phyloP scores from a whole-genome alignment of 2,888 invertebrate species.

The Ectemnius cavifrons region DNA sequence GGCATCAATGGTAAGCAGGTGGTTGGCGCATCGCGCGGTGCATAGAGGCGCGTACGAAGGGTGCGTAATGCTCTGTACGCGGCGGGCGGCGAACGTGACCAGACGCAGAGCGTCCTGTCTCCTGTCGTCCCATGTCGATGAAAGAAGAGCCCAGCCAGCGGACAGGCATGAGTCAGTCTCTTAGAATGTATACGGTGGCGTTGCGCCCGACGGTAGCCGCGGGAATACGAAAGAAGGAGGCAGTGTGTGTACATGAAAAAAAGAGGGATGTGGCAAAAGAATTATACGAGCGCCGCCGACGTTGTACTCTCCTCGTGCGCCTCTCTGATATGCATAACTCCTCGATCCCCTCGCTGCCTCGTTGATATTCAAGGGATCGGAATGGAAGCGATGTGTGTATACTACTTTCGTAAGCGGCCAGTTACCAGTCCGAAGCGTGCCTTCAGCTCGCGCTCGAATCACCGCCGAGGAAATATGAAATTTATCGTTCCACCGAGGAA shows the following conservation, averaged over 20 bases:
- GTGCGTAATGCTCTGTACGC: constrained; percentile 67
- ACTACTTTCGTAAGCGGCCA: not conserved
- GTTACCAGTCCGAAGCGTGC: not conserved
- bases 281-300: constrained; percentile 33
- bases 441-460: not conserved
- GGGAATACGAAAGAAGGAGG: constrained; percentile 64
- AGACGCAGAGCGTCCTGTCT: constrained; percentile 66
- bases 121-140: constrained; percentile 52
- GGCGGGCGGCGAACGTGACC: constrained; percentile 67
- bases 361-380: constrained; percentile 6
- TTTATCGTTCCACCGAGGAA: not conserved
- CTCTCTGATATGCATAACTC: constrained; percentile 29
- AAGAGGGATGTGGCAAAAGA: constrained; percentile 53
- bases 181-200: constrained; percentile 68
- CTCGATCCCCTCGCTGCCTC: constrained; percentile 4
- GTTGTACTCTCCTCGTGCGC: constrained; percentile 8
- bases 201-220: constrained; percentile 53
- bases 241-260: constrained; percentile 47
- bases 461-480: not conserved
- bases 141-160: constrained; percentile 58
- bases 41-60: constrained; percentile 67
- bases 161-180: constrained; percentile 66
- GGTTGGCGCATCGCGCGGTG: constrained; percentile 51
- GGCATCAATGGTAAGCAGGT: constrained; percentile 48
- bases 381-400: not conserved